A percentile compares a stretch with the other conserved stretches of the same genome.
These are phyloP conservation scores for Betta splendens DNA, from an alignment of 2,797 vertebrate genomes.

Conservation along the genomic window DNA sequence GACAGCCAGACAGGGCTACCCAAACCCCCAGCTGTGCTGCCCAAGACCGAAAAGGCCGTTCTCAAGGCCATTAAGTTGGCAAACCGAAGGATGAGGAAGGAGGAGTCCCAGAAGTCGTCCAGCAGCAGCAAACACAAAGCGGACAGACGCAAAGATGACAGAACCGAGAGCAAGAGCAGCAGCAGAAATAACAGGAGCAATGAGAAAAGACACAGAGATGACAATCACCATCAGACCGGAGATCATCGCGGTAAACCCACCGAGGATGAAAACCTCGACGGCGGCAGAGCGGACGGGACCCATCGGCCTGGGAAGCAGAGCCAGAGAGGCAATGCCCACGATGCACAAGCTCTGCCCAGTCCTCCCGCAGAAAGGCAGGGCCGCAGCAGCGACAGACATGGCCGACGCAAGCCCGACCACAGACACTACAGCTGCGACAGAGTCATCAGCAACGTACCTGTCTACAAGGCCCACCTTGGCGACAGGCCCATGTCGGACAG, in stretches of 20 bases:
- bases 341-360: constrained; percentile 4
- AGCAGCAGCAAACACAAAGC: constrained; percentile 50
- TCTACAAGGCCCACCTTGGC: constrained; percentile 60
- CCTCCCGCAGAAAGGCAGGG: constrained; percentile 54
- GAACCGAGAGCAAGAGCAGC: constrained; percentile 57
- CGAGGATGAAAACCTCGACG: constrained; percentile 27
- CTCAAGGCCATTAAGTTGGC: constrained; percentile 92
- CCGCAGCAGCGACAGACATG: constrained; percentile 45
- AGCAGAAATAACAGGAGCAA: constrained; percentile 33
- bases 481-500: constrained; percentile 45
- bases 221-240: constrained; percentile 31
- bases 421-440: constrained; percentile 66
- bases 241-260: constrained; percentile 16
- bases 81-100: constrained; percentile 87
- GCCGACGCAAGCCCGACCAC: constrained; percentile 50
- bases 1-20: constrained; percentile 71
- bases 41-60: constrained; percentile 94
- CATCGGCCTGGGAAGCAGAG: constrained; percentile 25
- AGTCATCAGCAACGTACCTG: constrained; percentile 71
- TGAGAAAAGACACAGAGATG: constrained; percentile 58
- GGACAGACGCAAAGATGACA: constrained; percentile 56
- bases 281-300: constrained; percentile 7
- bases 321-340: constrained; percentile 27
- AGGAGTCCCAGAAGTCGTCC: constrained; percentile 77
- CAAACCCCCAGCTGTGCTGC: constrained; percentile 91